Conservation (phyloP, 1,140 invertebrate genomes). For the Papilio xuthus region DNA sequence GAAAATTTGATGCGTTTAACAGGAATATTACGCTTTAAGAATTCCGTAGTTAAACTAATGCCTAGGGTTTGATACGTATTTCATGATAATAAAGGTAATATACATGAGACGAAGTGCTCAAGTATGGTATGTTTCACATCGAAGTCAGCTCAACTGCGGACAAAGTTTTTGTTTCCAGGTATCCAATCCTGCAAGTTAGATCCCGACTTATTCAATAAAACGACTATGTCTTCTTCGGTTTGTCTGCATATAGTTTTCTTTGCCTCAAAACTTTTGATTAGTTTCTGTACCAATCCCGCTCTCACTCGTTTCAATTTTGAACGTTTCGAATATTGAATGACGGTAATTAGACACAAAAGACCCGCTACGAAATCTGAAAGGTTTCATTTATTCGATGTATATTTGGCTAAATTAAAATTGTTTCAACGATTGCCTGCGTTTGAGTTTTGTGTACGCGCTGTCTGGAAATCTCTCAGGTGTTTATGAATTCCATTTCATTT, state of each 20-base stretch:
- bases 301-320: conserved; percentile 29
- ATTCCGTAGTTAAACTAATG: no score
- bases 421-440: conserved; percentile 47
- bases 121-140: conserved; percentile 30
- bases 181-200: conserved; percentile 51
- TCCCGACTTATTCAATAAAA: conserved; percentile 61
- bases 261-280: conserved; percentile 63
- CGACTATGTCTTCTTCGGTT: conserved; percentile 53
- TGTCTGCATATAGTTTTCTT: conserved; percentile 52
- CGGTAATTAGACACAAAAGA: conserved; percentile 36
- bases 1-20: no score
- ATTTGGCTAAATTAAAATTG: conserved; percentile 58
- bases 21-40: no score
- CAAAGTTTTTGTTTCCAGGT: conserved; percentile 50
- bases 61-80: no score
- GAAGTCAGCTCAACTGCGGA: conserved; percentile 49
- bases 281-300: conserved; percentile 50
- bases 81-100: background rate
- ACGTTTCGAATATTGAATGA: conserved; percentile 35
- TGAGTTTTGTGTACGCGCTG: conserved; percentile 36
- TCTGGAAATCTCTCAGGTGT: conserved; percentile 39
- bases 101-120: background rate
- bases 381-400: conserved; percentile 25
- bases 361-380: conserved; percentile 23
- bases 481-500: conserved; percentile 48